phyloP scores from a whole-genome alignment of 2,888 invertebrate species.

The Apantesis nais region DNA sequence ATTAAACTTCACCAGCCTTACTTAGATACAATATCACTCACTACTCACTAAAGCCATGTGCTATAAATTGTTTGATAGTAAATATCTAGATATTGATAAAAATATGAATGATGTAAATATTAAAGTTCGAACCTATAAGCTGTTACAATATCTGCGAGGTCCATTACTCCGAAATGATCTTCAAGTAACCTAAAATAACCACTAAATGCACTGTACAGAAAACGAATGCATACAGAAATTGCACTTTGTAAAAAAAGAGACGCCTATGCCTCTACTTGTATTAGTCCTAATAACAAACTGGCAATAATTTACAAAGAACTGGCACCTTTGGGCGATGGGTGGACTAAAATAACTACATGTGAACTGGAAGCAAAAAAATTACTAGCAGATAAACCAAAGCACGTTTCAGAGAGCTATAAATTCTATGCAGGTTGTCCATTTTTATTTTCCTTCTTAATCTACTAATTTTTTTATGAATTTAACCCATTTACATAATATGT shows the following conservation, averaged over 20 bases:
- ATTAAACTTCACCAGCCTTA: too few species aligned
- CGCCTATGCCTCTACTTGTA: conserved; percentile 47
- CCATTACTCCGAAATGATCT: not conserved
- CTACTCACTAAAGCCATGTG: not conserved
- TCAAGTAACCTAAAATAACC: not conserved
- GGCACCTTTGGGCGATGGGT: conserved; percentile 51
- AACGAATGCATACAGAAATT: conserved; percentile 14
- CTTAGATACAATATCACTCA: not conserved
- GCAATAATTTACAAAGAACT: conserved; percentile 54
- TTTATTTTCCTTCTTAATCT: conserved; percentile 31
- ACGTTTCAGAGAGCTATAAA: conserved; percentile 45
- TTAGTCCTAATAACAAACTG: conserved; percentile 48
- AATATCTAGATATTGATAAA: not conserved
- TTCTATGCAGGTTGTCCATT: conserved; percentile 33
- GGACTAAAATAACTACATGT: conserved; percentile 55
- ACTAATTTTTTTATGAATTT: conserved; percentile 37
- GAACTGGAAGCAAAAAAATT: conserved; percentile 56
- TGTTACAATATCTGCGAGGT: not conserved
- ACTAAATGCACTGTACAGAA: conserved; percentile 20
- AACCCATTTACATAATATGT: conserved; percentile 34
- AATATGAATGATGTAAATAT: not conserved
- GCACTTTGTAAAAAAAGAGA: conserved; percentile 25
- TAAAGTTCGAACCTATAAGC: not conserved
- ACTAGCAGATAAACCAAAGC: conserved; percentile 47
- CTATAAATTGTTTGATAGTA: not conserved